Base-by-base conservation (phyloP, 2,113 vertebrate genomes). In the Chionomys nivalis region DNA sequence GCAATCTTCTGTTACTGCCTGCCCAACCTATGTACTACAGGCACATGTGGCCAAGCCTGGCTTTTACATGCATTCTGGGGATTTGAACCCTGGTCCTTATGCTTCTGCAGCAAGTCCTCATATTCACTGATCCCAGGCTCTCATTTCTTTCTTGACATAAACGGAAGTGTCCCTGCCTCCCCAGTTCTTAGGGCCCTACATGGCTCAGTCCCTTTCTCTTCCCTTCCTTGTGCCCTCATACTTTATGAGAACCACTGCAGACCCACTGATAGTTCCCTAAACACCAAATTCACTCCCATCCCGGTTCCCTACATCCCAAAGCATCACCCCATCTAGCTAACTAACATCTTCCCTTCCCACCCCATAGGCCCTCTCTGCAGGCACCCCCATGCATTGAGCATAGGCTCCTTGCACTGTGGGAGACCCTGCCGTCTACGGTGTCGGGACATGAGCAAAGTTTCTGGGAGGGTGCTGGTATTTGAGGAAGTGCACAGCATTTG, bases 341-440 rank as follows among this genome's bases (percentile, higher is more conserved):
- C 47, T 70, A 55, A 31, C 7, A 11, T 36, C 42, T 85, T 24
- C 61, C 9, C 52, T 28, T 55, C 13, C 39, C 33, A 61, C 11
- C 26, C 73, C 39, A 23, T 39, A 63, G 63, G 75, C 31, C 82
- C 70, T 90, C 78, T 79, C 65, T 81, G 28, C 12, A 42, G 26
- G 26, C 26, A n/a, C 39, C 10, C 26, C 3, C 33, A 31, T 7
- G 23, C 70, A 39, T 73, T 61, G 90, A 42, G 52, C 33, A 28
- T 66, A 11, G n/a, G 33, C 10, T 6, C 39, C 4, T 10, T 55
- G 42, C 63, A 13, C 75, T 42, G 28, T 28, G 77, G 24, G 58
- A 5, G 52, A 2, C 5, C 47, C 4, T 33, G 26, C 9, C 36
- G 7, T 10, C 31, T 12, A 13, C 42, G 39, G 14, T 0, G 10